Conservation (phyloP, 1,140 invertebrate genomes). For the Euschistus heros region DNA sequence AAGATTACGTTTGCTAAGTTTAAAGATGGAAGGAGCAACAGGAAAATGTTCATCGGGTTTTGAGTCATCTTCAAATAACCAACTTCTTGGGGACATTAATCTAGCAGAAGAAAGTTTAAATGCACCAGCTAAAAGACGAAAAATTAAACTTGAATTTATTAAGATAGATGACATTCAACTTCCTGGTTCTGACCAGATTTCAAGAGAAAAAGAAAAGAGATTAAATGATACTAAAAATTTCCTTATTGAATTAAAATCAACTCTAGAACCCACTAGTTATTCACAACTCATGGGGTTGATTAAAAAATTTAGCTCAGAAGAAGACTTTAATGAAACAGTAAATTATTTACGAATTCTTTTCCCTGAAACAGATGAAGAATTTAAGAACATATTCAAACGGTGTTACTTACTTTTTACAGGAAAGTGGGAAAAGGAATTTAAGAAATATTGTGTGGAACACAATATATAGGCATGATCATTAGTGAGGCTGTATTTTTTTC, state of each 20-base stretch:
- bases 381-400: neutral
- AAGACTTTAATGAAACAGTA: neutral
- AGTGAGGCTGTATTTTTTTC: too few species aligned
- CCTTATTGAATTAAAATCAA: slow-evolving; percentile 9
- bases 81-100: too few species aligned
- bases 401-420: slow-evolving; percentile 10
- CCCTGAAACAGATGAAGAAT: neutral
- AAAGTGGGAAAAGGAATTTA: slow-evolving; percentile 3
- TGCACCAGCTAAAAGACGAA: neutral
- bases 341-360: neutral
- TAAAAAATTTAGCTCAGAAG: slow-evolving; percentile 5
- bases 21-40: too few species aligned
- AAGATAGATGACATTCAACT: neutral
- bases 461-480: neutral
- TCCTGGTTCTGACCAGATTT: neutral
- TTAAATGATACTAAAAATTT: slow-evolving; percentile 19
- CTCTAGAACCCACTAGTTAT: neutral
- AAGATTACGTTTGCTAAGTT: too few species aligned
- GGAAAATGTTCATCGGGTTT: too few species aligned
- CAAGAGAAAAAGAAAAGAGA: slow-evolving; percentile 12
- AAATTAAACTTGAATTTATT: neutral
- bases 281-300: neutral
- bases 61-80: too few species aligned
- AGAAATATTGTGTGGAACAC: neutral
- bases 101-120: neutral